Evolutionary conservation across 2,888 invertebrate genomes (phyloP), one percentile per base, ranked within the genome.

Genomic region (Bimastos eiseni): DNA sequence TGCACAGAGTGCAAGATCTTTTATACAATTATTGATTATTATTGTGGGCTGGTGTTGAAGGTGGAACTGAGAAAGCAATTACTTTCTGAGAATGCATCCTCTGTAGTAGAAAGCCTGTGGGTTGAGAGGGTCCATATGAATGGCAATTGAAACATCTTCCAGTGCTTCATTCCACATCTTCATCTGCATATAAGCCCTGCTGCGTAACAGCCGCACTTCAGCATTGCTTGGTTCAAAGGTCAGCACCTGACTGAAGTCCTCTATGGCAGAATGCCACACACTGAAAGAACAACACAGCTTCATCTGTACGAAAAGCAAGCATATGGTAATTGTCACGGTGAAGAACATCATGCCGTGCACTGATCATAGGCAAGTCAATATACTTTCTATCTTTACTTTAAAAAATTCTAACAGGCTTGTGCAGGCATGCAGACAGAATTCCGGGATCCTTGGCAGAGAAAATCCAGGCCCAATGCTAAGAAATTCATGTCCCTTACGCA

Each of bases 21-120:
- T 44, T 19, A 44, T 37, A 89, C 37, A 33, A 89, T 83, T 8
- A 4, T 33, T 15, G 8, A 24, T 70, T 30, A 37, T 30, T 44
- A n/a, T 30, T 88, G 37, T 88, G 24, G 37, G 24, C 24, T 37
- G 24, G 34, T 37, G 0, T 13, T 30, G n/a, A 34, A 37, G 24
- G 30, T 44, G 24, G 70, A 41, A 89, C n/a, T 24, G 33, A 55
- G 38, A 19, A 11, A 91, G 1, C 30, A 91, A 93, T 92, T 92
- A 94, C 94, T 94, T 95, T 92, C 95, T 93, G 11, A 95, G 93
- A 84, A 95, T 93, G 92, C 94, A 95, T 34, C 93, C 95, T 33
- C 95, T 92, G 90, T 94, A 93, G 92, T 94, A 95, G 92, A 94
- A 94, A 11, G 95, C 95, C 91, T 93, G 91, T 93, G 94, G 94